Evolutionary conservation across 2,113 vertebrate genomes (phyloP), one percentile per base, ranked within the genome.

Genomic region (Pomatostomus ruficeps): DNA sequence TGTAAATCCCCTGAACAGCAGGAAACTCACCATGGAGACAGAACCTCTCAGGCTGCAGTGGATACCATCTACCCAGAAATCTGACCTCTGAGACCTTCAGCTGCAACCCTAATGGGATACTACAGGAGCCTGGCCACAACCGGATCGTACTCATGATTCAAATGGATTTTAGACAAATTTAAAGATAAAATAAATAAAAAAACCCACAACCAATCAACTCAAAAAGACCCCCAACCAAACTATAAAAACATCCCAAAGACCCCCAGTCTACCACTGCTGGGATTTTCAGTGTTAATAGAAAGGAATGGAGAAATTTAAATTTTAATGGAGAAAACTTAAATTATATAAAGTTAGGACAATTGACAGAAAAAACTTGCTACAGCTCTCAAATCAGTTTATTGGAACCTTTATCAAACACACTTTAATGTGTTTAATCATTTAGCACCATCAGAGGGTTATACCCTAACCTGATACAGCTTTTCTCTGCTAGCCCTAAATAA

Each of bases 251-350:
- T 14, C 3, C 25, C 19, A 18, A 52, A 24, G 15, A 10, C 1
- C 3, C 5, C 9, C 5, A n/a, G 23, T 1, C 46, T 46, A 51
- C 2, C 10, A 61, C 5, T 7, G 0, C n/a, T 62, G 23, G 3
- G 31, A 36, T 51, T 66, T 73, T 58, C 55, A 43, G 22, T 45
- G 17, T 54, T 51, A 84, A 48, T 28, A 36, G 6, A 55, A 78
- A 88, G 25, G 25, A 70, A 74, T 3, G 1, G 33, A 81, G 23
- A 77, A 35, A 81, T 57, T 23, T 7, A 73, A 71, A 57, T n/a
- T 26, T 28, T 7, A 51, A 70, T 5, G 7, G 36, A 58, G 43
- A 76, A 79, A n/a, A 36, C 14, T 49, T 71, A 51, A 67, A 75
- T 36, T 31, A 45, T 0, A 67, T 22, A 22, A 78, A 7, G 5